phyloP scores from a whole-genome alignment of 2,888 invertebrate species.

The Julus scanicus region DNA sequence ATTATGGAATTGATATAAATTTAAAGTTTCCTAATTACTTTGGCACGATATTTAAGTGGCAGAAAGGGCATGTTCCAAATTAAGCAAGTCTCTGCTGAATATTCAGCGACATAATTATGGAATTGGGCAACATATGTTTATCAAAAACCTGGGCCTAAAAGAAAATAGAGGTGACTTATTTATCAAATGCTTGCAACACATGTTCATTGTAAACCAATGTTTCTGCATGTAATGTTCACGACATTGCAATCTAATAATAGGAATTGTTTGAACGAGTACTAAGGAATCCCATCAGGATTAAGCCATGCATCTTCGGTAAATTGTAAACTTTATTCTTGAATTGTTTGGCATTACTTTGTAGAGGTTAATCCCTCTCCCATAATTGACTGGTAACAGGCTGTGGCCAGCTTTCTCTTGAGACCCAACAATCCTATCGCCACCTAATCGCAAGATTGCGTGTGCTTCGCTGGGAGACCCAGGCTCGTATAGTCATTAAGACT shows the following conservation, averaged over 20 bases:
- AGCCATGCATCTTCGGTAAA: not conserved
- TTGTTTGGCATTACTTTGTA: not conserved
- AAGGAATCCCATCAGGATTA: not conserved
- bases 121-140: no score
- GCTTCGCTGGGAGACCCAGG: not conserved
- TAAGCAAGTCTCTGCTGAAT: no score
- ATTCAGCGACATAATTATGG: no score
- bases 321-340: constrained; percentile 12
- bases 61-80: no score
- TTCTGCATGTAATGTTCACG: not conserved
- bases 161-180: not conserved
- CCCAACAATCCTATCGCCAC: constrained; percentile 4
- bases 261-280: not conserved
- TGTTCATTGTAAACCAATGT: not conserved
- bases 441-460: constrained; percentile 18
- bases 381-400: constrained; percentile 39
- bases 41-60: no score
- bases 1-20: no score
- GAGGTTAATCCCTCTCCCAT: constrained; percentile 12
- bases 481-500: constrained; percentile 23
- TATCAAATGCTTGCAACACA: not conserved
- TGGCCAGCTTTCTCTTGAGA: constrained; percentile 37
- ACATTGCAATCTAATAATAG: not conserved
- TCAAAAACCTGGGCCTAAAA: not conserved
- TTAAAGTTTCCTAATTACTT: no score